Base-by-base conservation (phyloP, 2,113 vertebrate species). In the Oceanites oceanicus region DNA sequence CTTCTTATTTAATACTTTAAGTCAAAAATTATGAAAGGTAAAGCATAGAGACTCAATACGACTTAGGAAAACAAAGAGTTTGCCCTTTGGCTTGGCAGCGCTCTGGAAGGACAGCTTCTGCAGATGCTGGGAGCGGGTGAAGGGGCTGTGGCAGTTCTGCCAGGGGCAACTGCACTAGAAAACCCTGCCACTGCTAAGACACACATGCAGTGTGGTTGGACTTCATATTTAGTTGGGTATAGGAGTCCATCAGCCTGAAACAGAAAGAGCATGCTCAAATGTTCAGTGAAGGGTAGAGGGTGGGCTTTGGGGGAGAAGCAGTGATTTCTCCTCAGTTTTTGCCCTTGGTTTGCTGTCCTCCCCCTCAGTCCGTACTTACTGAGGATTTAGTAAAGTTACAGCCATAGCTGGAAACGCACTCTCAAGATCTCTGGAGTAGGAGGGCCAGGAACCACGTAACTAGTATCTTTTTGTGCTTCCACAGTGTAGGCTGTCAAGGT, bases 21-120 rank as follows among this genome's bases (percentile, higher is more conserved):
- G 21, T 19, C 9, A 22, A 15, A 47, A 38, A 38, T 34, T 25
- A 15, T 5, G 29, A 38, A 49, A 29, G 13, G 16, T 23, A 27
- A 23, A 62, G 15, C 11, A 17, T 2, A 26, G 47, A 62, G 15
- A 16, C 21, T 40, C 15, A 26, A 23, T 32, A 7, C 0, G 0
- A n/a, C 25, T 3, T 2, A 21, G n/a, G 2, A 7, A 38, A 81
- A 50, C 18, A 15, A 32, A 36, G 17, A 2, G 9, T 13, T 91
- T 82, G 30, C 32, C 0, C 0, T 6, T 1, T 1, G 29, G 1
- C 23, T 50, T 62, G 34, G 19, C 38, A 0, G 0, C 0, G 2
- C 56, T 56, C 1, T 9, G 16, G n/a, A 27, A 36, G 18, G 25
- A 6, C 1, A 3, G 15, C 14, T 80, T 26, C 58, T 15, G 3